Evolutionary conservation across 2,113 vertebrate genomes (phyloP).

Genomic region (Empidonax alnorum): DNA sequence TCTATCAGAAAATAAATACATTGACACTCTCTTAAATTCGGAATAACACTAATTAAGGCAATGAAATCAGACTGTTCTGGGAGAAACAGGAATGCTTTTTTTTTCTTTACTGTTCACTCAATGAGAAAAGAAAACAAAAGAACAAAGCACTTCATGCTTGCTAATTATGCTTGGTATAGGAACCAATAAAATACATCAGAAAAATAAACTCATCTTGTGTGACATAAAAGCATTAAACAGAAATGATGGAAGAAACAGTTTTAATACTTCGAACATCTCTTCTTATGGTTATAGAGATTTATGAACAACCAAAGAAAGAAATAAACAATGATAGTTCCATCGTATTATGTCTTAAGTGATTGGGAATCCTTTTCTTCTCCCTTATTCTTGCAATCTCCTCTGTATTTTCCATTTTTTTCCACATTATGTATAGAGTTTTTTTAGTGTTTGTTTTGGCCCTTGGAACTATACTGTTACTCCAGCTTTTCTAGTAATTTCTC

Average conservation of each 20-base stretch:
- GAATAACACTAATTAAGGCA: conserved; percentile 22
- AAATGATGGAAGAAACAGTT: not conserved
- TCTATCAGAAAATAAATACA: conserved; percentile 26
- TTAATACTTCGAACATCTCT: not conserved
- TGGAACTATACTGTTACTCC: not conserved
- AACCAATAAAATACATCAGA: not conserved
- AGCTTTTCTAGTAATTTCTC: not conserved
- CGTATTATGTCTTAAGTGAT: not conserved
- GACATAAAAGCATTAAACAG: not conserved
- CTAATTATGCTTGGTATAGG: not conserved
- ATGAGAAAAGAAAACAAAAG: conserved; percentile 2
- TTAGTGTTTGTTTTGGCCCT: not conserved
- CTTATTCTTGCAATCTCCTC: not conserved
- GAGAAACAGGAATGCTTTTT: not conserved
- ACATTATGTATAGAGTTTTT: not conserved
- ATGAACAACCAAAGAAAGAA: not conserved
- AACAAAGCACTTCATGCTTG: not conserved
- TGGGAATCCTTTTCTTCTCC: not conserved
- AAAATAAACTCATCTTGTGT: not conserved
- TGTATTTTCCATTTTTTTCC: not conserved
- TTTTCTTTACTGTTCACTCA: not conserved
- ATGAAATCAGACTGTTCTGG: not conserved
- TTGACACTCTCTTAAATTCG: not conserved
- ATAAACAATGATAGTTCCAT: not conserved
- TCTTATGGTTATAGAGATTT: not conserved